These are phyloP conservation scores for Sardinella longiceps DNA, from an alignment of 2,797 vertebrate species.

Conservation along the genomic window DNA sequence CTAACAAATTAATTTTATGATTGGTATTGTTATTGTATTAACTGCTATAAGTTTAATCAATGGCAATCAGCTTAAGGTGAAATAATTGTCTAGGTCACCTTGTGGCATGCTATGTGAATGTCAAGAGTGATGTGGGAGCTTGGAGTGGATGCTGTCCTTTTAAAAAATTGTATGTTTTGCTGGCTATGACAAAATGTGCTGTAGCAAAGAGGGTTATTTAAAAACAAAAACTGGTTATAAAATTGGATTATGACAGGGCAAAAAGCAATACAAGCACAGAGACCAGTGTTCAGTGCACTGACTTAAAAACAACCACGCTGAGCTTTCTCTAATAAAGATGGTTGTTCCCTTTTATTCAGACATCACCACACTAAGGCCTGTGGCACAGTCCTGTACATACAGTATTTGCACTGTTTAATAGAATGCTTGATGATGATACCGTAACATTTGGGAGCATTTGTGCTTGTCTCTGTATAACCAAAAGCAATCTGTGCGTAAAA, in stretches of 20 bases:
- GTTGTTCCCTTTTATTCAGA: background rate
- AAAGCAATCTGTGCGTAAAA: conserved; percentile 11
- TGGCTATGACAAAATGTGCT: background rate
- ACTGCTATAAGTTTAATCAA: background rate
- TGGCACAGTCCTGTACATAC: background rate
- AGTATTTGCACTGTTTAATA: background rate
- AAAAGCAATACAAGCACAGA: conserved; percentile 19
- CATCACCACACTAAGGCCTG: background rate
- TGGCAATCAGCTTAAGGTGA: background rate
- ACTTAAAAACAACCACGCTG: background rate
- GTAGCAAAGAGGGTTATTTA: background rate
- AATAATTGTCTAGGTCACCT: background rate
- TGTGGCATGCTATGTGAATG: conserved; percentile 3
- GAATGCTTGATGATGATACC: conserved; percentile 7
- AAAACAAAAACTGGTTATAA: background rate
- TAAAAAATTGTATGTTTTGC: background rate
- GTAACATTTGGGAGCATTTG: background rate
- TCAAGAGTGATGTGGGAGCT: background rate
- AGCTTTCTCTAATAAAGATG: background rate
- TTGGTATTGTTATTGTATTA: background rate
- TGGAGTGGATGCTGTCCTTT: background rate
- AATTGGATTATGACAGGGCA: conserved; percentile 12
- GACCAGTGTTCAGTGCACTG: background rate
- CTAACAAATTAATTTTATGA: background rate
- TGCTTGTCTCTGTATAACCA: conserved; percentile 20